These are phyloP conservation scores for Tachypleus tridentatus DNA, from an alignment of 1,140 invertebrate genomes.

Conservation along the genomic window DNA sequence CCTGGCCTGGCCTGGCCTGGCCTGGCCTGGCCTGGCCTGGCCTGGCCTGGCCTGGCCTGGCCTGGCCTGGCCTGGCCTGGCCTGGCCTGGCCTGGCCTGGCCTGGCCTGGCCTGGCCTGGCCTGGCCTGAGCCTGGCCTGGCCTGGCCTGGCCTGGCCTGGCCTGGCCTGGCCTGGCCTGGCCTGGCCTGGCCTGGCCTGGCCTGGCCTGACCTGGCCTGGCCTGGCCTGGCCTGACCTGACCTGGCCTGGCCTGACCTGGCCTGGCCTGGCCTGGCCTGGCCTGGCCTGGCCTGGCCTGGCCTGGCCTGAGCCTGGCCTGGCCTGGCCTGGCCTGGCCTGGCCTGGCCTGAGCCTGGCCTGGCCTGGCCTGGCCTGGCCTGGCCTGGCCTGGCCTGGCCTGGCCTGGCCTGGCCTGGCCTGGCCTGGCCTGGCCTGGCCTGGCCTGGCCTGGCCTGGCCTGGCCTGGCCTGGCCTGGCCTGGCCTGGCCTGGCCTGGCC, in stretches of 20 bases:
- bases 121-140: conserved; percentile 18
- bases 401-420: conserved; percentile 27
- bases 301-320: conserved; percentile 18
- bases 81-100: conserved; percentile 20
- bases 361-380: conserved; percentile 24
- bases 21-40: conserved; percentile 23
- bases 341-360: conserved; percentile 22
- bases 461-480: conserved; percentile 24
- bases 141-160: conserved; percentile 20
- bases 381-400: conserved; percentile 23
- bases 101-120: conserved; percentile 16
- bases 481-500: conserved; percentile 24
- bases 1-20: conserved; percentile 22
- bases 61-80: conserved; percentile 25
- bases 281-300: conserved; percentile 12
- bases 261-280: conserved; percentile 20
- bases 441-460: conserved; percentile 25
- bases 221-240: conserved; percentile 19
- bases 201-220: conserved; percentile 25
- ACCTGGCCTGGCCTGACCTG: conserved; percentile 13
- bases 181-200: conserved; percentile 19
- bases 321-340: conserved; percentile 25
- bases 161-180: conserved; percentile 12
- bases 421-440: conserved; percentile 22
- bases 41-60: conserved; percentile 25